A percentile compares a stretch with the other conserved stretches of the same genome.
Conservation (phyloP, 2,797 vertebrate species). For the Parotocinclus haroldoi region DNA sequence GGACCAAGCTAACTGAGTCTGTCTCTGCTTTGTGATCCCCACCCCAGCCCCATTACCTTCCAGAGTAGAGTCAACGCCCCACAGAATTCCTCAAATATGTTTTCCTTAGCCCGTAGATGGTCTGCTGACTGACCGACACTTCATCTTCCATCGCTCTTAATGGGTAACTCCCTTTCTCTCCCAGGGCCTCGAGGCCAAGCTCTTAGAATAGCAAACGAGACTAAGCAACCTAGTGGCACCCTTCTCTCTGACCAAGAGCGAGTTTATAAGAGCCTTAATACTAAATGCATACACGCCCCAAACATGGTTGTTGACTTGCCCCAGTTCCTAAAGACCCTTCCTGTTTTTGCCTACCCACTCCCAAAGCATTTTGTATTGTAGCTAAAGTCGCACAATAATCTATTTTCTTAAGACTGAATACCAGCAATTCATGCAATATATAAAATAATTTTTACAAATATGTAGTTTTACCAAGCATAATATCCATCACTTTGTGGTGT, state of each 20-base stretch:
- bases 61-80: slow-evolving; percentile 16
- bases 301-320: slow-evolving; percentile 9
- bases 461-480: slow-evolving; percentile 48
- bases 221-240: slow-evolving; percentile 15
- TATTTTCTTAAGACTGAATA: slow-evolving; percentile 54
- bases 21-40: slow-evolving; percentile 28
- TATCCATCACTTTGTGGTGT: slow-evolving; percentile 30
- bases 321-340: background rate
- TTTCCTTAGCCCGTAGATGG: slow-evolving; percentile 12
- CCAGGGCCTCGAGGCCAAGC: slow-evolving; percentile 3
- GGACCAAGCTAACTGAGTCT: slow-evolving; percentile 92
- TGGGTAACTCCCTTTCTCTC: background rate
- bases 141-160: slow-evolving; percentile 18
- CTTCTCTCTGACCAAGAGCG: slow-evolving; percentile 30
- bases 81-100: background rate
- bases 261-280: slow-evolving; percentile 47
- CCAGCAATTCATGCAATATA: slow-evolving; percentile 55
- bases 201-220: background rate
- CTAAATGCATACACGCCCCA: slow-evolving; percentile 29
- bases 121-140: slow-evolving; percentile 13
- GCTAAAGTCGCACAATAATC: slow-evolving; percentile 57
- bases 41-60: slow-evolving; percentile 1
- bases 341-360: slow-evolving; percentile 5
- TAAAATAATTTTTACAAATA: slow-evolving; percentile 42
- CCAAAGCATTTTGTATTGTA: slow-evolving; percentile 51